Percentiles rank a stretch among this genome's conserved stretches.
phyloP scores from a whole-genome alignment of 2,113 vertebrate species.

The Hiodon tergisus region DNA sequence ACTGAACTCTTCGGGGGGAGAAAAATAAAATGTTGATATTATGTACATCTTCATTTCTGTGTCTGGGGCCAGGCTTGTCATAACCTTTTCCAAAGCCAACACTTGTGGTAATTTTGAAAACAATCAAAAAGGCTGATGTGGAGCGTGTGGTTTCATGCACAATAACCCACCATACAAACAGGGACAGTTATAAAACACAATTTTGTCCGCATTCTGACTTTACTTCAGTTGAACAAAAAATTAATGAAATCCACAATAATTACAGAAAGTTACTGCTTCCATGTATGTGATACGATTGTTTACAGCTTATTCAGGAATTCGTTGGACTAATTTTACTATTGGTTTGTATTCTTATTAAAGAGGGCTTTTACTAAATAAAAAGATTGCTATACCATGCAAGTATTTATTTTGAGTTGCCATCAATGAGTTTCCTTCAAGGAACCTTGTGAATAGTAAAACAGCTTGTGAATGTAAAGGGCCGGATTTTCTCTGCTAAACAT shows the following conservation, averaged over 20 bases:
- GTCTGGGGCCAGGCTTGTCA: too few species aligned
- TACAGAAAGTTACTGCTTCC: constrained; percentile 30
- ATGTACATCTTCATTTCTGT: too few species aligned
- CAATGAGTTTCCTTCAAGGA: too few species aligned
- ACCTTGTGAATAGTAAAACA: background rate
- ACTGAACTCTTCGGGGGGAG: too few species aligned
- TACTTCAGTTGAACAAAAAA: constrained; percentile 25
- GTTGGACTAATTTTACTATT: constrained; percentile 20
- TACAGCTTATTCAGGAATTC: constrained; percentile 31
- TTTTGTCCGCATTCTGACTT: constrained; percentile 24
- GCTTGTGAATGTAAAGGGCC: background rate
- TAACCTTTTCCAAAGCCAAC: too few species aligned
- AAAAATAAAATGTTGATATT: too few species aligned
- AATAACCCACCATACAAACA: background rate
- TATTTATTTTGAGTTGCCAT: background rate
- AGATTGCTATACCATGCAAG: background rate
- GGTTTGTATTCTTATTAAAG: too few species aligned
- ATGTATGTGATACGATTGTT: constrained; percentile 25
- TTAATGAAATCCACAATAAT: constrained; percentile 38
- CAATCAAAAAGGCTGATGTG: background rate
- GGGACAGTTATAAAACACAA: background rate
- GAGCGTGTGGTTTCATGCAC: background rate
- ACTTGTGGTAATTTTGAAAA: background rate
- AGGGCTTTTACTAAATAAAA: background rate
- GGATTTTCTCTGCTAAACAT: background rate